These are phyloP conservation scores for Synanthedon tipuliformis DNA, from an alignment of 2,888 invertebrate genomes.

Conservation along the genomic window DNA sequence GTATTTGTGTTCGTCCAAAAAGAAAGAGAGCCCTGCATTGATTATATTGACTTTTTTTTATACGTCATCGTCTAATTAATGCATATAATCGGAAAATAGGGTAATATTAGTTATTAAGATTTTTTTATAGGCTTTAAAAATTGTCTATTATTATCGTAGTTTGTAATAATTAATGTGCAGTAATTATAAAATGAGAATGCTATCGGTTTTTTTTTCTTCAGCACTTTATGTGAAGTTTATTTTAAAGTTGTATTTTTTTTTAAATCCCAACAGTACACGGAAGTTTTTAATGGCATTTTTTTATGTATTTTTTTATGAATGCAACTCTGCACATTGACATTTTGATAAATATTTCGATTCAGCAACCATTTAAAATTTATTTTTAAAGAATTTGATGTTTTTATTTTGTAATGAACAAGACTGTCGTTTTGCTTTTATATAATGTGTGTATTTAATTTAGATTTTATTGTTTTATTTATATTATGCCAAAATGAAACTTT, in stretches of 20 bases:
- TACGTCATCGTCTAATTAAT: slow-evolving; percentile 41
- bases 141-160: slow-evolving; percentile 36
- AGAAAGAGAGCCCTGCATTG: slow-evolving; percentile 38
- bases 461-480: slow-evolving; percentile 16
- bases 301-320: no score
- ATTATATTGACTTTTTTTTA: slow-evolving; percentile 43
- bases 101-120: slow-evolving; percentile 38
- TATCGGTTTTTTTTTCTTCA: no score
- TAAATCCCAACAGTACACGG: no score
- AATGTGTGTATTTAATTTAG: slow-evolving; percentile 38
- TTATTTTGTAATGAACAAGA: slow-evolving; percentile 48
- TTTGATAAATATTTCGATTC: no score
- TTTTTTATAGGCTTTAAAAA: slow-evolving; percentile 52
- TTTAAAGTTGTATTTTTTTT: no score
- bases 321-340: no score
- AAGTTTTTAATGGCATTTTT: no score
- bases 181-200: no score
- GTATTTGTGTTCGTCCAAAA: slow-evolving; percentile 6
- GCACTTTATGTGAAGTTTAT: no score
- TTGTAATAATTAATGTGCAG: no score
- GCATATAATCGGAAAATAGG: slow-evolving; percentile 61
- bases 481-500: neutral
- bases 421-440: slow-evolving; percentile 48
- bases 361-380: no score
- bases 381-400: slow-evolving; percentile 4